Percentiles rank a stretch among this genome's conserved stretches.
phyloP scores from a whole-genome alignment of 2,888 invertebrate genomes.

The Ptychoptera contaminata region DNA sequence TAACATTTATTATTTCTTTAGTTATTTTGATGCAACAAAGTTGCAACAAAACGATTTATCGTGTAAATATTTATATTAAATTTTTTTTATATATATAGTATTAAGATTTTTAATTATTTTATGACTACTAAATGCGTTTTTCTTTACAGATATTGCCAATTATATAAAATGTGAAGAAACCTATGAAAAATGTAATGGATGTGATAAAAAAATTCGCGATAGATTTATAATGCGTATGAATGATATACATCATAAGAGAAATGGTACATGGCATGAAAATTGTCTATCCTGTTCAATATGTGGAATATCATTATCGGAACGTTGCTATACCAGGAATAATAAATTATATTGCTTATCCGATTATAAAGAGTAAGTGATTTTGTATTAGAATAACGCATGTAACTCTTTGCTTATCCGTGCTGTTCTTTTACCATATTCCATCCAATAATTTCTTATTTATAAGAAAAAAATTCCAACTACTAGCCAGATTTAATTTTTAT shows the following conservation, averaged over 20 bases:
- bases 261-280: conserved; percentile 85
- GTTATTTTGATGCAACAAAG: too few species aligned
- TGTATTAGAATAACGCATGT: too few species aligned
- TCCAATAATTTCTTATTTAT: too few species aligned
- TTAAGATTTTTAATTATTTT: too few species aligned
- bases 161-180: conserved; percentile 59
- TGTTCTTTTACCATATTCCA: too few species aligned
- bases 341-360: conserved; percentile 94
- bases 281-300: conserved; percentile 94
- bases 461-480: too few species aligned
- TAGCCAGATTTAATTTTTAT: too few species aligned
- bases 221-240: conserved; percentile 89
- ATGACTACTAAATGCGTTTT: conserved; percentile 16
- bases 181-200: conserved; percentile 84
- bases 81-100: too few species aligned
- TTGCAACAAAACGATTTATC: too few species aligned
- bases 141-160: conserved; percentile 32
- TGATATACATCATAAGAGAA: conserved; percentile 31
- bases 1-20: too few species aligned
- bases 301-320: conserved; percentile 73
- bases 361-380: conserved; percentile 74
- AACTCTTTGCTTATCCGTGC: too few species aligned
- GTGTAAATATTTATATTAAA: too few species aligned
- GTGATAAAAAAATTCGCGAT: conserved; percentile 89
- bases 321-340: conserved; percentile 87